Percentiles rank a stretch among this genome's conserved stretches.
Evolutionary conservation across 92 coral and sea anemone genomes (phyloP).

Genomic region (Actinernus sp.): DNA sequence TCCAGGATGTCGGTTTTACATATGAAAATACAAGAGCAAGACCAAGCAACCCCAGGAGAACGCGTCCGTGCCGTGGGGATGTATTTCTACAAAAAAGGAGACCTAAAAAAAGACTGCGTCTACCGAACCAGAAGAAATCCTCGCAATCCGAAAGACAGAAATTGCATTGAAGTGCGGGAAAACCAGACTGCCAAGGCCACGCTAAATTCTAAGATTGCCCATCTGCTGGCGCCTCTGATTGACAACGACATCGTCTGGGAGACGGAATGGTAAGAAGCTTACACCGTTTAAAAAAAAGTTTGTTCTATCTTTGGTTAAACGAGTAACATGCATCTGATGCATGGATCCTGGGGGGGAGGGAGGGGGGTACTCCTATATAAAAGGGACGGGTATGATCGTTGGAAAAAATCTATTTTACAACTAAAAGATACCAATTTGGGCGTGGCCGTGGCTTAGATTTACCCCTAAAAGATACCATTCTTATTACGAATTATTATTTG

Average conservation of each 20-base stretch:
- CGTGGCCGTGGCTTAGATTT: too few species aligned
- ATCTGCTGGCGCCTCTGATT: conserved; percentile 24
- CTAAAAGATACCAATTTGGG: too few species aligned
- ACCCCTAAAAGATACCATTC: too few species aligned
- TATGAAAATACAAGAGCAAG: conserved; percentile 8
- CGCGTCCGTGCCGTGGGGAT: conserved; percentile 36
- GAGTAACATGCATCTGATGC: too few species aligned
- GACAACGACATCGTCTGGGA: conserved; percentile 22
- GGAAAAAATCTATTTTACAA: too few species aligned
- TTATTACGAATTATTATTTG: too few species aligned
- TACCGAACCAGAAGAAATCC: conserved; percentile 23
- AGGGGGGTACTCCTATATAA: too few species aligned
- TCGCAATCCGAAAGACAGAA: conserved; percentile 35
- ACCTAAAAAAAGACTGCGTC: conserved; percentile 25
- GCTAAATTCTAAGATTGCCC: conserved; percentile 12
- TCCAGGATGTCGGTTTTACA: too few species aligned
- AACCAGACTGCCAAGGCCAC: conserved; percentile 16
- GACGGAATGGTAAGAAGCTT: conserved; percentile 19
- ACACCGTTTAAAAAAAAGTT: too few species aligned
- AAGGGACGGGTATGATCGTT: too few species aligned
- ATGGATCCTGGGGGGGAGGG: too few species aligned
- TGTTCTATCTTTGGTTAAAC: too few species aligned
- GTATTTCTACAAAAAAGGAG: conserved; percentile 24
- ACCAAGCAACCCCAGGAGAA: conserved; percentile 16
- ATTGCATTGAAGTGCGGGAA: conserved; percentile 19